Evolutionary conservation across 2,888 invertebrate species (phyloP).

Genomic region (Iselma pallidipennis): DNA sequence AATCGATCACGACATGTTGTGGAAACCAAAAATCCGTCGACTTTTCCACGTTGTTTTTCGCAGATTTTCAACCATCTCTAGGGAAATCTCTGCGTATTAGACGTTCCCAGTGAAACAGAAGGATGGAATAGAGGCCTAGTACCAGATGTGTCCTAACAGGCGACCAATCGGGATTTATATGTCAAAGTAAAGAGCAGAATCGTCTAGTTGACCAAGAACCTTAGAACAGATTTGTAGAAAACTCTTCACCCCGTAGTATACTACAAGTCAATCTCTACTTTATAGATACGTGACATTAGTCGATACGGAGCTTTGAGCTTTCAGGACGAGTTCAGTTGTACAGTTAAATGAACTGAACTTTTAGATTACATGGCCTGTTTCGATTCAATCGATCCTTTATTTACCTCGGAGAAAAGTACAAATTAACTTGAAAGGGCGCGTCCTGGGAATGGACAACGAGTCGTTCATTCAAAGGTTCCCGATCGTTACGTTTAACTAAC

Average conservation of each 20-base stretch:
- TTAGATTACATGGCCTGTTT: conserved; percentile 16
- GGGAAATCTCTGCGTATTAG: conserved; percentile 50
- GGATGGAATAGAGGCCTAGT: conserved; percentile 42
- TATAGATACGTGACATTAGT: background rate
- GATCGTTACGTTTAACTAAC: background rate
- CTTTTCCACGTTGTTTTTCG: conserved; percentile 44
- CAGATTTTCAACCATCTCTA: conserved; percentile 39
- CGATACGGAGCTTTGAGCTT: conserved; percentile 6
- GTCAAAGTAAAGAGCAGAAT: conserved; percentile 24
- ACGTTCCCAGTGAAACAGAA: conserved; percentile 38
- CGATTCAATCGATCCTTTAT: conserved; percentile 8
- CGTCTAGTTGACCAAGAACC: conserved; percentile 19
- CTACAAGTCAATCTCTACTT: background rate
- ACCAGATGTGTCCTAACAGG: conserved; percentile 26
- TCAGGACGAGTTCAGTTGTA: background rate
- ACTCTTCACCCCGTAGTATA: background rate
- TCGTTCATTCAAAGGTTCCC: background rate
- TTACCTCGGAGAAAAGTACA: conserved; percentile 8
- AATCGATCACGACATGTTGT: too few relatives aligned
- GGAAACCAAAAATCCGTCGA: conserved; percentile 28
- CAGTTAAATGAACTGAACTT: conserved; percentile 18
- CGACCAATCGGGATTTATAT: conserved; percentile 34
- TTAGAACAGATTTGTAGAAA: conserved; percentile 17
- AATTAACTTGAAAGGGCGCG: conserved; percentile 8
- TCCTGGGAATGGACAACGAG: background rate